Percentiles rank a stretch among this genome's conserved stretches.
phyloP scores from a whole-genome alignment of 1,140 invertebrate genomes.

The Phthorimaea operculella region DNA sequence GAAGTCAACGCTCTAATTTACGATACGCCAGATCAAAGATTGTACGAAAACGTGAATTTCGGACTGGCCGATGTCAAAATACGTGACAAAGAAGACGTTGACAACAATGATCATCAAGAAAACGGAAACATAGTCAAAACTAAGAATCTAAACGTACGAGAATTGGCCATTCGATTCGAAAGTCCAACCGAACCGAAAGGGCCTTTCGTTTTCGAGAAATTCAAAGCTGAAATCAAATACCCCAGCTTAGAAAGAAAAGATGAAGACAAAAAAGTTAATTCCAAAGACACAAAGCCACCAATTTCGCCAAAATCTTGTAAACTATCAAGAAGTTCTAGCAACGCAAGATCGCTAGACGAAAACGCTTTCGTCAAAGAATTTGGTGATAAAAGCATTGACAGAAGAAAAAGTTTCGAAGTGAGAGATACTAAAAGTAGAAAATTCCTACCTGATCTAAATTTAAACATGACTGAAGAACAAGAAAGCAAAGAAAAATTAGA shows the following conservation, averaged over 20 bases:
- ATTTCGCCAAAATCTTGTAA: conserved; percentile 48
- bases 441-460: conserved; percentile 68
- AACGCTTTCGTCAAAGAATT: conserved; percentile 75
- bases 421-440: conserved; percentile 61
- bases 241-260: conserved; percentile 39
- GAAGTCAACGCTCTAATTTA: conserved; percentile 78
- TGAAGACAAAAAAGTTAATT: conserved; percentile 22
- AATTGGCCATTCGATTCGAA: conserved; percentile 70
- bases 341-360: conserved; percentile 79
- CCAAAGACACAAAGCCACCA: conserved; percentile 31
- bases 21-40: conserved; percentile 42
- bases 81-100: conserved; percentile 40
- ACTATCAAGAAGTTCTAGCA: conserved; percentile 71
- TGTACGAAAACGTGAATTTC: conserved; percentile 51
- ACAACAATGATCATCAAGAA: conserved; percentile 24
- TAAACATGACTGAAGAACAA: conserved; percentile 41
- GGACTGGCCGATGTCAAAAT: conserved; percentile 61
- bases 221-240: conserved; percentile 50
- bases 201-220: conserved; percentile 59
- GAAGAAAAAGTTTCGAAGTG: conserved; percentile 66
- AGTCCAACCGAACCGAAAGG: conserved; percentile 66
- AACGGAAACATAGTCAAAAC: conserved; percentile 50
- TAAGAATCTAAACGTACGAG: conserved; percentile 65
- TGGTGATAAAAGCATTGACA: conserved; percentile 54
- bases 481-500: conserved; percentile 30